Evolutionary conservation across 1,140 invertebrate species (phyloP).

Genomic region (Hestina assimilis): DNA sequence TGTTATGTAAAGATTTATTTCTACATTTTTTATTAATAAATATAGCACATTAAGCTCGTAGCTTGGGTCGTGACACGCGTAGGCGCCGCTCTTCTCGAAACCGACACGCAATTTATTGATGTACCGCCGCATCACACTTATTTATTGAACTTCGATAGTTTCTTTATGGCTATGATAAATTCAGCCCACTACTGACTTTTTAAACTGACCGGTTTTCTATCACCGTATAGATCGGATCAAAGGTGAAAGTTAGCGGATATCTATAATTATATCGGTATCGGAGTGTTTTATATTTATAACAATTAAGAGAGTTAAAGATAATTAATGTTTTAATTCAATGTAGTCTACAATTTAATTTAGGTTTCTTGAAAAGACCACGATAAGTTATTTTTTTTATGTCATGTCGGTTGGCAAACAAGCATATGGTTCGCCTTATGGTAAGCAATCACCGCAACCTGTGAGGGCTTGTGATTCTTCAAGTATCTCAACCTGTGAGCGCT

Average conservation of each 20-base stretch:
- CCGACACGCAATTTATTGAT: conserved; percentile 48
- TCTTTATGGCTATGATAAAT: conserved; percentile 45
- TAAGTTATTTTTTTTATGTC: too few relatives aligned
- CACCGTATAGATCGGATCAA: conserved; percentile 13
- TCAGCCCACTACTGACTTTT: conserved; percentile 24
- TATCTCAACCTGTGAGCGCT: too few relatives aligned
- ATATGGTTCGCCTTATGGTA: too few relatives aligned
- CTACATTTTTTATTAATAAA: too few relatives aligned
- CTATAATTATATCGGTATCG: conserved; percentile 1
- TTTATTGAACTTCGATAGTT: conserved; percentile 51
- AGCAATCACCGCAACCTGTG: too few relatives aligned
- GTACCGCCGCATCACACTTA: conserved; percentile 47
- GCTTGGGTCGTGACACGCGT: conserved; percentile 41
- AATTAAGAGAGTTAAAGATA: too few relatives aligned
- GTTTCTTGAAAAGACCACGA: too few relatives aligned
- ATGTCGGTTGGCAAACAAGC: too few relatives aligned
- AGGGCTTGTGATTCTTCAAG: too few relatives aligned
- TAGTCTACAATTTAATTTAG: too few relatives aligned
- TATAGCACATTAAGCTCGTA: conserved; percentile 1
- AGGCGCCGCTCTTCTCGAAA: conserved; percentile 39
- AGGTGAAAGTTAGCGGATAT: conserved; percentile 24
- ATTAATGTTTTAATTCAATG: too few relatives aligned
- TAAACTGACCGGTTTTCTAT: conserved; percentile 11
- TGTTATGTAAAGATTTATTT: too few relatives aligned
- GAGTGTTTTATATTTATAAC: background rate